These are phyloP conservation scores for Mesembrinibis cayennensis DNA, from an alignment of 2,113 vertebrate species.

Conservation along the genomic window DNA sequence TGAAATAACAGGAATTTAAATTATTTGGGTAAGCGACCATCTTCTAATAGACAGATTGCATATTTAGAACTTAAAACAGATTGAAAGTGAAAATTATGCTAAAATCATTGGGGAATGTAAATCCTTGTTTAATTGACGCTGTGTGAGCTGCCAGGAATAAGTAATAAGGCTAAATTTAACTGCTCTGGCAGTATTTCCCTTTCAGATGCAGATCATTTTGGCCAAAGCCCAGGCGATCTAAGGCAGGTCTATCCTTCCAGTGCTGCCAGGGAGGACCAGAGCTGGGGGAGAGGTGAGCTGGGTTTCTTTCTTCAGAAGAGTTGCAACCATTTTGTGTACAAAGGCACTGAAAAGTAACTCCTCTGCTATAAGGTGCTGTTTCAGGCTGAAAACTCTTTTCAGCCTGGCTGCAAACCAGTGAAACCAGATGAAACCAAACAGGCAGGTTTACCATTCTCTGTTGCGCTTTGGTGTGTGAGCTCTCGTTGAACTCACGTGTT, in stretches of 20 bases:
- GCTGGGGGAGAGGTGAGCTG: neutral
- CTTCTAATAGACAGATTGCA: neutral
- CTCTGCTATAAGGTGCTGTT: neutral
- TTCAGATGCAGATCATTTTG: neutral
- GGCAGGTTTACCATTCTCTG: neutral
- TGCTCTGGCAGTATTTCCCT: constrained; percentile 1
- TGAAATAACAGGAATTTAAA: neutral
- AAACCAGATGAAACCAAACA: constrained; percentile 31
- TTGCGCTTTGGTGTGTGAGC: neutral
- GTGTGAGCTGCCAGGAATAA: constrained; percentile 9
- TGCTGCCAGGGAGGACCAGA: neutral
- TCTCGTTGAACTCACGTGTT: neutral
- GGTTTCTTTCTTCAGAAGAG: neutral
- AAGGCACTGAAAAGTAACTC: neutral
- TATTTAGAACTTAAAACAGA: constrained; percentile 7
- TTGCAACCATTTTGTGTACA: neutral
- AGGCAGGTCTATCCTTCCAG: neutral
- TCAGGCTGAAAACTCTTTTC: neutral
- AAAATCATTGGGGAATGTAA: neutral
- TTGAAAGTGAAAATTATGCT: constrained; percentile 6
- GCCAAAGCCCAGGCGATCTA: neutral
- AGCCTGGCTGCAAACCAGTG: neutral
- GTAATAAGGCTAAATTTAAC: constrained; percentile 47
- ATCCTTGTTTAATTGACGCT: constrained; percentile 1
- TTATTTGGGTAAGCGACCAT: neutral